Base-by-base conservation (phyloP, 2,888 invertebrate genomes). In the Ctenicera cuprea region DNA sequence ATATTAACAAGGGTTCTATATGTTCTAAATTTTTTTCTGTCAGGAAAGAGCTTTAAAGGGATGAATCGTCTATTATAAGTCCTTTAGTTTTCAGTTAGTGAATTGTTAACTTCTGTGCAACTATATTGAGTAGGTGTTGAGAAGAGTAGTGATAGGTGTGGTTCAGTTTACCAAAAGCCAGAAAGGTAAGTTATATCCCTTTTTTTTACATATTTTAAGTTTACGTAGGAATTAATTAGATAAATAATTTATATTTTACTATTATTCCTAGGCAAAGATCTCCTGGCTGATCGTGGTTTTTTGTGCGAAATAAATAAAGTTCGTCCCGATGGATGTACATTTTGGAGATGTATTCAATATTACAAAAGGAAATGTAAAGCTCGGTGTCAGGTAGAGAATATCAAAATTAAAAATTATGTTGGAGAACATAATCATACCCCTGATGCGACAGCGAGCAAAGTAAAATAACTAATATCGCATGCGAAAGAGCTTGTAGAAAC, bases 401-500 rank as follows among this genome's bases (percentile, higher is more conserved):
- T 4, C n/a, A n/a, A 4, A 41, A 12, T 41, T 11, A 41, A 41
- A 41, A 11, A 41, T 5, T 41, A 41, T 41, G 41, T 41, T 41
- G 41, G 41, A 41, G 41, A 41, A 41, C n/a, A 41, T 41, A 41
- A 41, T n/a, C 41, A 41, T 41, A 41, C 41, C 41, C 41, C 41
- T 41, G 41, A 41, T 41, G n/a, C 41, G 41, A 41, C 41, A 41
- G 41, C 41, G 12, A 41, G n/a, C 12, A 41, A 41, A 41, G 41
- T 41, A 12, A 41, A 41, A 41, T 3, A 41, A 11, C 3, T 41
- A 41, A 3, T 41, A 8, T 41, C 41, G 41, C 41, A 41, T 4
- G 41, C 41, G 41, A 41, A 41, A 8, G 41, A 41, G 41, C 41
- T 41, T 41, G 41, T 8, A 41, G 11, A 12, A 41, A 41, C 41